These are phyloP conservation scores for Morone chrysops DNA, from an alignment of 2,113 vertebrate species.

Conservation along the genomic window DNA sequence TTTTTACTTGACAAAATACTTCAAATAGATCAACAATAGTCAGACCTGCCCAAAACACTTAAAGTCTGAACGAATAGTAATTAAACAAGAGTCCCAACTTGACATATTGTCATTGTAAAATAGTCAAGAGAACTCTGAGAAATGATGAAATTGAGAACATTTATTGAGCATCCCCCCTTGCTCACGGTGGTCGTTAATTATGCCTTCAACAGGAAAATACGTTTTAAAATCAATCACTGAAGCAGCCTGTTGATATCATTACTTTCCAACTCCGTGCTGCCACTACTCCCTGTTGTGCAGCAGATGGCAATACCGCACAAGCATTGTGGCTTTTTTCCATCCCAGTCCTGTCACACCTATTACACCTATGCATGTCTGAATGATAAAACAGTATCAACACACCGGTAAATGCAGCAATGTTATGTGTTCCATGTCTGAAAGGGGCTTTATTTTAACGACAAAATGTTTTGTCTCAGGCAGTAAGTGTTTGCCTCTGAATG, in stretches of 20 bases:
- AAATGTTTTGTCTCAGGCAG: conserved; percentile 36
- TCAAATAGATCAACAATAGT: not conserved
- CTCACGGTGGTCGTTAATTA: not conserved
- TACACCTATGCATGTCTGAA: not conserved
- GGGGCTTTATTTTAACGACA: conserved; percentile 9
- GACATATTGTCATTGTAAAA: not conserved
- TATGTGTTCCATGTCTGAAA: conserved; percentile 23
- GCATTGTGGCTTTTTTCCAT: not conserved
- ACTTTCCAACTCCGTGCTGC: not conserved
- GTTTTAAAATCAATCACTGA: not conserved
- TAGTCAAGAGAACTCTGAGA: not conserved
- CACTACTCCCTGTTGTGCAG: not conserved
- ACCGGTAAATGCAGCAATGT: not conserved
- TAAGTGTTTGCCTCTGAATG: conserved; percentile 14
- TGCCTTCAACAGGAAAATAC: not conserved
- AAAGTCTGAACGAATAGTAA: not conserved
- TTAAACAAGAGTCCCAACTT: not conserved
- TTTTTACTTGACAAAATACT: not conserved
- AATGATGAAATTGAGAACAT: not conserved
- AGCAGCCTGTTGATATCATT: not conserved
- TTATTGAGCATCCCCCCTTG: not conserved
- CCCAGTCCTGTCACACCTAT: not conserved
- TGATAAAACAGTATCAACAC: not conserved
- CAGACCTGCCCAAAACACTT: not conserved
- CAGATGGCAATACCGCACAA: conserved; percentile 12